phyloP scores from a whole-genome alignment of 2,797 vertebrate genomes.

The Pipistrellus pygmaeus region DNA sequence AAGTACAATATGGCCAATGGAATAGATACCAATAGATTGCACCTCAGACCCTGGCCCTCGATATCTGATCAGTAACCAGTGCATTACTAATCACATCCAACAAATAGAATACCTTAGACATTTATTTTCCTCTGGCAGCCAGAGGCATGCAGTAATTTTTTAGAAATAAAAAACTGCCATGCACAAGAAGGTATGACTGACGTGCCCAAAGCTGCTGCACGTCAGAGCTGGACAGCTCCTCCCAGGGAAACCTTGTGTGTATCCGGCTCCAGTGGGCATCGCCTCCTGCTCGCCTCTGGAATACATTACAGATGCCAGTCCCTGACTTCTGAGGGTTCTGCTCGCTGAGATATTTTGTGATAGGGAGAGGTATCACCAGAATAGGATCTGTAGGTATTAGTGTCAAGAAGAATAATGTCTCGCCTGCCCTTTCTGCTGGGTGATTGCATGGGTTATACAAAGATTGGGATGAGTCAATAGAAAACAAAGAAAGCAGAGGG shows the following conservation, averaged over 20 bases:
- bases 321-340: slow-evolving; percentile 79
- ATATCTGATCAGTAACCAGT: slow-evolving; percentile 86
- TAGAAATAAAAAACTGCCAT: slow-evolving; percentile 60
- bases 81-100: slow-evolving; percentile 85
- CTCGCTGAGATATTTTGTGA: slow-evolving; percentile 80
- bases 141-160: slow-evolving; percentile 71
- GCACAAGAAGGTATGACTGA: not conserved
- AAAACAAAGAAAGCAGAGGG: slow-evolving; percentile 84
- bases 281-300: slow-evolving; percentile 68
- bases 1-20: slow-evolving; percentile 73
- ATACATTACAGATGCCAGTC: slow-evolving; percentile 79
- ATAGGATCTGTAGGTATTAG: slow-evolving; percentile 85
- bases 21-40: slow-evolving; percentile 83
- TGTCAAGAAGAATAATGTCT: slow-evolving; percentile 88
- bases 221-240: not conserved
- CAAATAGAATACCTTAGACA: slow-evolving; percentile 84
- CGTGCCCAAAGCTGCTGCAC: not conserved
- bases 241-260: not conserved
- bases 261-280: slow-evolving; percentile 75
- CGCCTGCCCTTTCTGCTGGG: slow-evolving; percentile 85
- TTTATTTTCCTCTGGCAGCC: slow-evolving; percentile 85
- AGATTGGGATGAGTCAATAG: slow-evolving; percentile 83
- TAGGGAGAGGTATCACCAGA: slow-evolving; percentile 81
- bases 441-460: slow-evolving; percentile 85
- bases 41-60: slow-evolving; percentile 79